Evolutionary conservation across 2,888 invertebrate species (phyloP).

Genomic region (Chironomus tentans): DNA sequence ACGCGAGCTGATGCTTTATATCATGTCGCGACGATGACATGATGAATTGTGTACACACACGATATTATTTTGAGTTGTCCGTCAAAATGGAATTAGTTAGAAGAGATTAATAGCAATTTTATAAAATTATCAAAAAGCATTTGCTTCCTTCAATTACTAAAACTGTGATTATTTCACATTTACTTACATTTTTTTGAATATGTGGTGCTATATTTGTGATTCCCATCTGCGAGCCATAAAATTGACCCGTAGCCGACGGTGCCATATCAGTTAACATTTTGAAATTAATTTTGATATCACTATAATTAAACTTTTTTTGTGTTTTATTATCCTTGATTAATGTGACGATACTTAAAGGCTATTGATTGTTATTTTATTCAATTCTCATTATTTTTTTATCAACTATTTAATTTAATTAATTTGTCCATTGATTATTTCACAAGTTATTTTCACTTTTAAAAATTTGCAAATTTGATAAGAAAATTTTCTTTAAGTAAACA

Average conservation of each 20-base stretch:
- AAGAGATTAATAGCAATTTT: not conserved
- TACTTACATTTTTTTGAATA: slow-evolving; percentile 42
- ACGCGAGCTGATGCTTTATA: slow-evolving; percentile 16
- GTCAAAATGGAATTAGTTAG: not conserved
- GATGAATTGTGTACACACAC: not conserved
- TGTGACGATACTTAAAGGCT: too few species aligned
- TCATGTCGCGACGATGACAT: slow-evolving; percentile 16
- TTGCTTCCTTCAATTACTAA: not conserved
- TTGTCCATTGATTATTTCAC: too few species aligned
- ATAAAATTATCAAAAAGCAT: not conserved
- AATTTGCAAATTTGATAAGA: not conserved
- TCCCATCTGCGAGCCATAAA: slow-evolving; percentile 53
- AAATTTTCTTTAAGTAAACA: not conserved
- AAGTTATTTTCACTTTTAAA: not conserved
- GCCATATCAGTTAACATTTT: slow-evolving; percentile 52
- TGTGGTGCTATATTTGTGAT: slow-evolving; percentile 43
- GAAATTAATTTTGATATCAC: not conserved
- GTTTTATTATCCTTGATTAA: not conserved
- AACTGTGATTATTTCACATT: not conserved
- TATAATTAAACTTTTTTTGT: not conserved
- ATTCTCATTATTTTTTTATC: not conserved
- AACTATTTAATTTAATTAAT: not conserved
- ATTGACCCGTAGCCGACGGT: slow-evolving; percentile 51
- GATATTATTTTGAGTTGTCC: not conserved
- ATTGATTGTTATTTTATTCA: not conserved